Percentiles rank a stretch among this genome's conserved stretches.
Conservation (phyloP, 2,797 vertebrate species). For the Scleropages formosus region DNA sequence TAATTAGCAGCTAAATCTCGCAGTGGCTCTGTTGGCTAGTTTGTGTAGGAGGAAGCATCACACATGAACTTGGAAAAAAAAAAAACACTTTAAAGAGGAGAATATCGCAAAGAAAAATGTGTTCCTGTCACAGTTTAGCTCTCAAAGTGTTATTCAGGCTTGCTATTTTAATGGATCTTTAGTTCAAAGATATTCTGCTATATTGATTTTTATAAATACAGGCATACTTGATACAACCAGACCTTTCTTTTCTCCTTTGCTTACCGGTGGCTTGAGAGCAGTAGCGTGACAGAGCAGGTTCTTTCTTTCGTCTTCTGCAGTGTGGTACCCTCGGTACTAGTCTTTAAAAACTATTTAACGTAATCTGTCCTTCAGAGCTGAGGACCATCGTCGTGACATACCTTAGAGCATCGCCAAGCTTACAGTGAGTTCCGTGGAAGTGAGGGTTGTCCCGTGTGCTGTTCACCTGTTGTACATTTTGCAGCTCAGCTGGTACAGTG, state of each 20-base stretch:
- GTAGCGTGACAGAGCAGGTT: neutral
- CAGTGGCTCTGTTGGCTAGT: slow-evolving; percentile 9
- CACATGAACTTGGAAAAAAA: neutral
- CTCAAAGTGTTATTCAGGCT: neutral
- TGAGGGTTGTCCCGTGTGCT: neutral
- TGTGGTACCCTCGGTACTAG: slow-evolving; percentile 24
- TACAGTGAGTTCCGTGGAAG: slow-evolving; percentile 7
- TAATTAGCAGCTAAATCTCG: slow-evolving; percentile 23
- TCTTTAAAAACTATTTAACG: neutral
- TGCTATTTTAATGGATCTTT: neutral
- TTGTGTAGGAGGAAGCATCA: slow-evolving; percentile 20
- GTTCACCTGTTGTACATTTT: slow-evolving; percentile 17
- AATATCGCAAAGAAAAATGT: slow-evolving; percentile 8
- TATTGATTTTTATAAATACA: neutral
- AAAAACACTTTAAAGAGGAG: neutral
- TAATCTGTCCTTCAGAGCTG: slow-evolving; percentile 19
- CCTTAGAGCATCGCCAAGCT: neutral
- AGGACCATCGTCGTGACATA: slow-evolving; percentile 1
- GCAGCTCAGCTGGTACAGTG: neutral
- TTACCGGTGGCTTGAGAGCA: slow-evolving; percentile 17
- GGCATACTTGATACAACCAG: no score
- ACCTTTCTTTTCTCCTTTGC: neutral
- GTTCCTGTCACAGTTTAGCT: slow-evolving; percentile 2
- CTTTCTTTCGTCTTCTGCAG: neutral
- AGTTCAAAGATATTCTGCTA: neutral